Evolutionary conservation across 2,797 vertebrate genomes (phyloP).

Genomic region (Columba guinea): DNA sequence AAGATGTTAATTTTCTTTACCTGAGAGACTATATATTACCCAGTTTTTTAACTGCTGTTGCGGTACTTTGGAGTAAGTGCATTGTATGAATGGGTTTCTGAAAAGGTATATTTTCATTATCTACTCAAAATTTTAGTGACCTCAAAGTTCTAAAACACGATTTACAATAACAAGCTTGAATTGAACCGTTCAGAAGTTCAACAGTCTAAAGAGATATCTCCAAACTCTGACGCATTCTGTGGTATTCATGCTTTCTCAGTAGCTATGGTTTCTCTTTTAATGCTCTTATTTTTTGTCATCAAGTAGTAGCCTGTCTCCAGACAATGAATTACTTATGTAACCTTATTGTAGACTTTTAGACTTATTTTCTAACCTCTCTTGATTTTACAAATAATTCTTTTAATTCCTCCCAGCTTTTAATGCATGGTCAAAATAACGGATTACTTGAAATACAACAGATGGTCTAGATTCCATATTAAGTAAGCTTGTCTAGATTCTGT

Average conservation of each 20-base stretch:
- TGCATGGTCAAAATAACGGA: neutral
- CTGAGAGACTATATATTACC: neutral
- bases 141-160: neutral
- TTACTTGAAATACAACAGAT: slow-evolving; percentile 18
- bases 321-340: neutral
- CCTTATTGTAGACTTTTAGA: neutral
- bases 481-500: neutral
- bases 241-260: neutral
- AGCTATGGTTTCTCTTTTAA: neutral
- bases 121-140: neutral
- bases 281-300: neutral
- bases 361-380: neutral
- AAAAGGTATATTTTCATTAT: neutral
- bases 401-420: neutral
- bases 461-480: neutral
- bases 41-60: neutral
- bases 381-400: slow-evolving; percentile 8
- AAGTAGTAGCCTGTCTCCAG: neutral
- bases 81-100: neutral
- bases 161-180: neutral
- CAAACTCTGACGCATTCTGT: neutral
- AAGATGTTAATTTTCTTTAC: neutral
- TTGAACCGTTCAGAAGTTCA: neutral
- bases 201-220: neutral
- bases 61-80: neutral